Conservation (phyloP, 30 jellyfish, hydroid and myxozoan species). For the Haliclystus octoradiatus region DNA sequence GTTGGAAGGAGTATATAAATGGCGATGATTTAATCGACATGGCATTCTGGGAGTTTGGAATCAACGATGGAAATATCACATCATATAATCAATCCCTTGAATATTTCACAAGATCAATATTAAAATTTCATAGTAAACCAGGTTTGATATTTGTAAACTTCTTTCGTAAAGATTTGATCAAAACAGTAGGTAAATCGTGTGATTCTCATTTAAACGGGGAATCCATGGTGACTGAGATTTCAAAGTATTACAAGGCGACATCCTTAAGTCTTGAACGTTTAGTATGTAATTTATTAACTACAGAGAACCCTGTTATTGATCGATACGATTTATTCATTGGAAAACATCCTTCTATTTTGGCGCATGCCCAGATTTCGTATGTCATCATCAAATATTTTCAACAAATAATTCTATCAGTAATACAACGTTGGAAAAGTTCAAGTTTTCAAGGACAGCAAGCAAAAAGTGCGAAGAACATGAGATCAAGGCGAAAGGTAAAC, state of each 20-base stretch:
- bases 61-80: conserved; percentile 53
- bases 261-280: conserved; percentile 24
- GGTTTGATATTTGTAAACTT: conserved; percentile 44
- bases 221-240: conserved; percentile 12
- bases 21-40: conserved; percentile 60
- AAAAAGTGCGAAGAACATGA: neutral
- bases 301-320: conserved; percentile 15
- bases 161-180: conserved; percentile 40
- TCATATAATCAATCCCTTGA: conserved; percentile 35
- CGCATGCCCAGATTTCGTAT: conserved; percentile 94
- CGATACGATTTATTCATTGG: conserved; percentile 40
- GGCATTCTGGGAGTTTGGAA: conserved; percentile 79
- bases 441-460: conserved; percentile 9
- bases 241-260: conserved; percentile 46
- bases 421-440: conserved; percentile 1
- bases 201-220: conserved; percentile 22
- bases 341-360: conserved; percentile 78
- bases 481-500: neutral
- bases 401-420: neutral
- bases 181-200: neutral
- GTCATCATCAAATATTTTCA: conserved; percentile 41
- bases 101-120: conserved; percentile 45
- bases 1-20: conserved; percentile 76
- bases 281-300: conserved; percentile 21
- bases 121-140: conserved; percentile 13